Percentiles rank a stretch among this genome's conserved stretches.
These are phyloP conservation scores for Microchirus variegatus DNA, from an alignment of 2,797 vertebrate species.

Conservation along the genomic window DNA sequence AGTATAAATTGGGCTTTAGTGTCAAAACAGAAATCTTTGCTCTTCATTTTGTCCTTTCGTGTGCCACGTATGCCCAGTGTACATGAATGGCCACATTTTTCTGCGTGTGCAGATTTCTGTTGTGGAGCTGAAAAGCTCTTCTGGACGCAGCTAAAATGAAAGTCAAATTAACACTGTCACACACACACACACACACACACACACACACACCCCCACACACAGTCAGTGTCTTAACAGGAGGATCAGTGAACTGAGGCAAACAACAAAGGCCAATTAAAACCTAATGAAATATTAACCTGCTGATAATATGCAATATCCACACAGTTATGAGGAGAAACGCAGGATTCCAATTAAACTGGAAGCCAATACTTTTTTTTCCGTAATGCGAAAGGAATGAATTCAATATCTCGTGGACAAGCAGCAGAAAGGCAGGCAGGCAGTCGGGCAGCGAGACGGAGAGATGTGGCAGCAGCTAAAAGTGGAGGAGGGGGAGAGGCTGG, in stretches of 20 bases:
- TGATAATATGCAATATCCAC: slow-evolving; percentile 69
- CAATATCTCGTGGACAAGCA: slow-evolving; percentile 52
- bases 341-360: slow-evolving; percentile 64
- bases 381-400: slow-evolving; percentile 55
- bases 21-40: too few relatives aligned
- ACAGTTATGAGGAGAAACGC: slow-evolving; percentile 53
- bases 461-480: slow-evolving; percentile 56
- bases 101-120: too few relatives aligned
- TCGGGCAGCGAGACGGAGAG: slow-evolving; percentile 43
- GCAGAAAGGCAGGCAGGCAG: slow-evolving; percentile 10
- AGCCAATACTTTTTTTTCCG: slow-evolving; percentile 50
- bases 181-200: slow-evolving; percentile 5
- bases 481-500: slow-evolving; percentile 35
- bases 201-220: slow-evolving; percentile 6
- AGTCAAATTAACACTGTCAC: slow-evolving; percentile 6
- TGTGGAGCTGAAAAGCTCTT: neutral
- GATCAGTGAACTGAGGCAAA: slow-evolving; percentile 53
- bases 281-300: slow-evolving; percentile 76
- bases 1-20: too few relatives aligned
- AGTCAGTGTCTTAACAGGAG: slow-evolving; percentile 39
- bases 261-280: slow-evolving; percentile 73
- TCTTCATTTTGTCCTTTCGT: too few relatives aligned
- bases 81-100: too few relatives aligned
- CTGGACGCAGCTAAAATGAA: slow-evolving; percentile 1
- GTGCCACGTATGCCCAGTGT: too few relatives aligned